Evolutionary conservation across 2,113 vertebrate species (phyloP).

Genomic region (Phainopepla nitens): DNA sequence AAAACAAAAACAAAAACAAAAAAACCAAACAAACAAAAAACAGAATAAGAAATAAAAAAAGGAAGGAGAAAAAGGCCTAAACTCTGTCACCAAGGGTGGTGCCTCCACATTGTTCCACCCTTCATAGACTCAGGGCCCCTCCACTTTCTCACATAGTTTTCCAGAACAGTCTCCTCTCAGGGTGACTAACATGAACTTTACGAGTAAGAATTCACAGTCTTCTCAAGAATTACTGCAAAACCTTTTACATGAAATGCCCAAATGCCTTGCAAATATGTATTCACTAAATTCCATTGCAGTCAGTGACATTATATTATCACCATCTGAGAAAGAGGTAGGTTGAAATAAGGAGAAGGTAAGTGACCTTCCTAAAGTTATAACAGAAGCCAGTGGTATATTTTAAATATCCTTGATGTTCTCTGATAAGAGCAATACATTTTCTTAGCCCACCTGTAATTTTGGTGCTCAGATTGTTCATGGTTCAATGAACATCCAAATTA

Average conservation of each 20-base stretch:
- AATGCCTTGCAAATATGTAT: background rate
- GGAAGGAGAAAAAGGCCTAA: background rate
- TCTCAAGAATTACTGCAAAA: background rate
- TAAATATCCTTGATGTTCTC: background rate
- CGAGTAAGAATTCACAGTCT: background rate
- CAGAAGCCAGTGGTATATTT: background rate
- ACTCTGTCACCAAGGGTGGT: background rate
- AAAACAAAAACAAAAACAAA: background rate
- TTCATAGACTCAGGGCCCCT: background rate
- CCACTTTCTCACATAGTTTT: background rate
- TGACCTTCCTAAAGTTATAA: background rate
- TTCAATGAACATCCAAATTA: background rate
- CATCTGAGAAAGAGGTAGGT: background rate
- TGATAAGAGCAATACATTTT: background rate
- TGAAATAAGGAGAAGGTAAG: background rate
- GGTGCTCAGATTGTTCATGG: background rate
- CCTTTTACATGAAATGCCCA: background rate
- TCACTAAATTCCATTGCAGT: background rate
- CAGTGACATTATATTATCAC: background rate
- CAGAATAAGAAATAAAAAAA: too few species aligned
- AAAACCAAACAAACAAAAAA: too few species aligned
- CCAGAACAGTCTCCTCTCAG: background rate
- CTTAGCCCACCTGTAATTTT: background rate
- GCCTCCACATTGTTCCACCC: background rate
- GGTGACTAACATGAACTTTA: background rate